A percentile compares a stretch with the other conserved stretches of the same genome.
phyloP scores from a whole-genome alignment of 2,797 vertebrate genomes.

The Rhinatrema bivittatum region DNA sequence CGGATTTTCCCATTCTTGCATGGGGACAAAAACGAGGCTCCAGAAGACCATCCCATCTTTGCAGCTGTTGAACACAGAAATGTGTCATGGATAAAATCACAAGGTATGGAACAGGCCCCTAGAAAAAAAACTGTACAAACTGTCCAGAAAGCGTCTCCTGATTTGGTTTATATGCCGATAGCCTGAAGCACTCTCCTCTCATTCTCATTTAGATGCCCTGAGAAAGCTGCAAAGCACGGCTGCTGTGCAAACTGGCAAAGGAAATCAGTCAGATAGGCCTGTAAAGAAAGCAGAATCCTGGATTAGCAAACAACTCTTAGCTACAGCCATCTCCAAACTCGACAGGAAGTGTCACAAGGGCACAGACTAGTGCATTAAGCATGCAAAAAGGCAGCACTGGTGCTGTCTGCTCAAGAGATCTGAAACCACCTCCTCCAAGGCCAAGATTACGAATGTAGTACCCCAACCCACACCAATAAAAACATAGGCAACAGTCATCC shows the following conservation, averaged over 20 bases:
- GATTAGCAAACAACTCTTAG: too few relatives aligned
- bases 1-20: constrained; percentile 26
- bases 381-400: too few relatives aligned
- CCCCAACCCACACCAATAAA: too few relatives aligned
- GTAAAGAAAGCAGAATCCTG: constrained; percentile 12
- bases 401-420: too few relatives aligned
- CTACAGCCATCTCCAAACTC: too few relatives aligned
- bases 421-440: too few relatives aligned
- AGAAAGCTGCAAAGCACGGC: constrained; percentile 93
- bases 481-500: too few relatives aligned
- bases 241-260: constrained; percentile 96
- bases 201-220: constrained; percentile 84
- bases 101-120: constrained; percentile 33
- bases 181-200: constrained; percentile 88
- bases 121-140: constrained; percentile 2
- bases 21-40: constrained; percentile 23
- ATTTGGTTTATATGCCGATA: constrained; percentile 84
- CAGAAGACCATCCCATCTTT: constrained; percentile 14
- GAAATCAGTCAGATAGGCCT: constrained; percentile 96
- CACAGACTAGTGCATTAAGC: too few relatives aligned
- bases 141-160: too few relatives aligned
- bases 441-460: too few relatives aligned
- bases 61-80: constrained; percentile 28
- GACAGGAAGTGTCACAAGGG: too few relatives aligned
- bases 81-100: constrained; percentile 32